phyloP scores from a whole-genome alignment of 2,113 vertebrate species.

The Oreocharis arfaki region DNA sequence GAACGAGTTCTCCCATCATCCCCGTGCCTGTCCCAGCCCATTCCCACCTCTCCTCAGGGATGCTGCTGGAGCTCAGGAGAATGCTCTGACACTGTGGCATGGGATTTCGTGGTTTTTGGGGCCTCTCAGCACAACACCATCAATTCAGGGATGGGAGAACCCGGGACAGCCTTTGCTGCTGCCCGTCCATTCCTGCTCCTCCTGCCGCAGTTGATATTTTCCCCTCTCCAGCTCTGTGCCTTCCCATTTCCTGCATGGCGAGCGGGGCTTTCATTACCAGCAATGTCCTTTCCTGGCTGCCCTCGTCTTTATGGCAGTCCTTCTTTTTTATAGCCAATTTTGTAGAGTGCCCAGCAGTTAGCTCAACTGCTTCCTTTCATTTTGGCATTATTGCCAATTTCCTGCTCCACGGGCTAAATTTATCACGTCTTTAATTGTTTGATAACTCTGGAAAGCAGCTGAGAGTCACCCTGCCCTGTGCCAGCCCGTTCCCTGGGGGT shows the following conservation, averaged over 20 bases:
- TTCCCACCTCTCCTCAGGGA: neutral
- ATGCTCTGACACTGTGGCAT: accelerated
- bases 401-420: conserved; percentile 48
- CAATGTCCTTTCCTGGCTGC: conserved; percentile 32
- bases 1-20: neutral
- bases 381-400: conserved; percentile 50
- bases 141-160: neutral
- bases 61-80: neutral
- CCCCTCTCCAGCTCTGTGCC: neutral
- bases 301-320: conserved; percentile 46
- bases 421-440: conserved; percentile 58
- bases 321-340: conserved; percentile 58
- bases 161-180: neutral
- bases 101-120: neutral
- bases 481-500: neutral
- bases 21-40: neutral
- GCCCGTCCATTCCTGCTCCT: neutral
- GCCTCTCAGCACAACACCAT: neutral
- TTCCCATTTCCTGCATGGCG: neutral
- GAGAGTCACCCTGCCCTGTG: neutral
- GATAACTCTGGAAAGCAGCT: conserved; percentile 26
- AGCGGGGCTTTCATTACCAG: conserved; percentile 41
- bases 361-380: conserved; percentile 51
- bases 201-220: neutral
- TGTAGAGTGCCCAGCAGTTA: conserved; percentile 59